Evolutionary conservation across 30 jellyfish, hydroid and myxozoan species (phyloP).

Genomic region (Chrysaora quinquecirrha): DNA sequence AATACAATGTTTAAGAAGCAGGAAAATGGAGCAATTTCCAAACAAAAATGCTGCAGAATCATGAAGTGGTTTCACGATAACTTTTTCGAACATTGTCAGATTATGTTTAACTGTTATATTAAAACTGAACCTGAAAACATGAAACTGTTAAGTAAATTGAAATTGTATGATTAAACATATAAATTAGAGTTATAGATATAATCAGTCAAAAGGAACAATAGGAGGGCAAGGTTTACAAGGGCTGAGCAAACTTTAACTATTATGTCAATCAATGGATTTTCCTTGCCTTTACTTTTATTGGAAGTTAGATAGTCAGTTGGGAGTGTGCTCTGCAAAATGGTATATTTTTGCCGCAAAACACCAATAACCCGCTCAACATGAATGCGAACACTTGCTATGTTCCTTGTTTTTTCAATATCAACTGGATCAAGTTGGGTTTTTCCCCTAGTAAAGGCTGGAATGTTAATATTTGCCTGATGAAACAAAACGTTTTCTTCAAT

Average conservation of each 20-base stretch:
- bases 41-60: background rate
- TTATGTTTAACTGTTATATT: too few species aligned
- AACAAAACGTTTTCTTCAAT: conserved; percentile 31
- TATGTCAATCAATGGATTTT: conserved; percentile 16
- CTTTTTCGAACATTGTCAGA: too few species aligned
- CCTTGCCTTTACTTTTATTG: conserved; percentile 15
- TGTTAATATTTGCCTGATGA: conserved; percentile 25
- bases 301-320: conserved; percentile 17
- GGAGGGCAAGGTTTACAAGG: conserved; percentile 8
- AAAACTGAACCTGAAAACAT: background rate
- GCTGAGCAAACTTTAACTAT: conserved; percentile 19
- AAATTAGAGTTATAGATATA: background rate
- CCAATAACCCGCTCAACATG: conserved; percentile 66
- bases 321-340: conserved; percentile 31
- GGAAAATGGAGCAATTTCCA: background rate
- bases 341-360: conserved; percentile 47
- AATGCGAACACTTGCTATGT: conserved; percentile 49
- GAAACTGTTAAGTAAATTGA: background rate
- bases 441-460: conserved; percentile 54
- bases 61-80: too few species aligned
- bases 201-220: background rate
- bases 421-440: conserved; percentile 51
- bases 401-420: conserved; percentile 40
- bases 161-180: background rate
- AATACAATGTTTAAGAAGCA: background rate